phyloP scores from a whole-genome alignment of 2,888 invertebrate genomes.

The Eupithecia tripunctaria region DNA sequence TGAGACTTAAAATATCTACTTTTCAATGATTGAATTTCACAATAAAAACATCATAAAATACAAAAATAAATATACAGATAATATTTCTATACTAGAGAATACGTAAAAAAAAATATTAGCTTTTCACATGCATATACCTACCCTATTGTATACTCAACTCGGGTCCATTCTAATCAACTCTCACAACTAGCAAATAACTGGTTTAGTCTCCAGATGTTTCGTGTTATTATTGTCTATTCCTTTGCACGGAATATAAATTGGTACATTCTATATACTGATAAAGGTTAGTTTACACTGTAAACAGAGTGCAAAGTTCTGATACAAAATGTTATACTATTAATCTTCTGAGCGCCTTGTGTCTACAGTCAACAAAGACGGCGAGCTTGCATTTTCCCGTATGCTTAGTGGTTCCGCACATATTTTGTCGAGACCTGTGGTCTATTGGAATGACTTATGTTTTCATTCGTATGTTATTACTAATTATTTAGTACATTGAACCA shows the following conservation, averaged over 20 bases:
- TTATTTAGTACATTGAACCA: too few species aligned
- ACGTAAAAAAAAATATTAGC: too few species aligned
- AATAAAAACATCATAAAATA: too few species aligned
- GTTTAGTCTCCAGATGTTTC: not conserved
- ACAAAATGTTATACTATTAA: conserved; percentile 9
- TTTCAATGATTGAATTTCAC: too few species aligned
- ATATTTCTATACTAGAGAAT: too few species aligned
- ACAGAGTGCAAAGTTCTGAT: not conserved
- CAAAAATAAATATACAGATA: too few species aligned
- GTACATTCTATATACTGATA: not conserved
- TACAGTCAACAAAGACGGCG: not conserved
- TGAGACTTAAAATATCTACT: too few species aligned
- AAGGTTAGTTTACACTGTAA: conserved; percentile 3
- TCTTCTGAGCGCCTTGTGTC: conserved; percentile 13
- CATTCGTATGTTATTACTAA: too few species aligned
- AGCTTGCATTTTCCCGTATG: conserved; percentile 16
- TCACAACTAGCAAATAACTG: not conserved
- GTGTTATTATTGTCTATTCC: not conserved
- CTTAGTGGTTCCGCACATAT: not conserved
- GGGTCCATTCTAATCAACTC: not conserved
- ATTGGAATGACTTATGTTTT: too few species aligned
- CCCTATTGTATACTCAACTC: too few species aligned
- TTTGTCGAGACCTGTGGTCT: too few species aligned
- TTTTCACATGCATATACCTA: too few species aligned
- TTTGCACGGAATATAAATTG: not conserved